Conservation (phyloP, 2,797 vertebrate species). For the Mallotus villosus region DNA sequence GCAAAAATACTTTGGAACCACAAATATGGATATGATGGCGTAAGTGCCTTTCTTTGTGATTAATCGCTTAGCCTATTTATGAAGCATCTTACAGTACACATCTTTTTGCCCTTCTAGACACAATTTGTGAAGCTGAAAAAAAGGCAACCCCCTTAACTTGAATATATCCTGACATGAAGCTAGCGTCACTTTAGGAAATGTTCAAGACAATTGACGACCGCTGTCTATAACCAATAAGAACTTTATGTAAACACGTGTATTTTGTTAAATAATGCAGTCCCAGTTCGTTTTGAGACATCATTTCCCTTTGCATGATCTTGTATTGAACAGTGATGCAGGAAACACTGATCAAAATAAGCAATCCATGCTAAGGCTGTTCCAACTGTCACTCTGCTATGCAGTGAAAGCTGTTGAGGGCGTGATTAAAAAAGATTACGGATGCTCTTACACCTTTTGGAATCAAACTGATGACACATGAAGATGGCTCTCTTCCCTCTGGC, state of each 20-base stretch:
- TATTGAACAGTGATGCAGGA: constrained; percentile 24
- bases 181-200: too few species aligned
- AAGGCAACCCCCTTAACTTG: too few species aligned
- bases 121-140: too few species aligned
- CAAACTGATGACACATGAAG: constrained; percentile 32
- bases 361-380: constrained; percentile 18
- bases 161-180: too few species aligned
- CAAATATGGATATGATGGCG: too few species aligned
- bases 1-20: too few species aligned
- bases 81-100: too few species aligned
- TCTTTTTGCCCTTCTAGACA: too few species aligned
- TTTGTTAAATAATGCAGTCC: not conserved
- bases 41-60: too few species aligned
- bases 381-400: not conserved
- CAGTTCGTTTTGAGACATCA: constrained; percentile 14
- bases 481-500: constrained; percentile 37
- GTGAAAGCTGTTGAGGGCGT: constrained; percentile 19
- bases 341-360: constrained; percentile 16
- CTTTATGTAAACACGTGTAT: not conserved
- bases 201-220: too few species aligned
- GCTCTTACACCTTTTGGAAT: constrained; percentile 52
- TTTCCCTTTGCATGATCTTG: constrained; percentile 14
- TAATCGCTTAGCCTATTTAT: too few species aligned
- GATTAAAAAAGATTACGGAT: constrained; percentile 49
- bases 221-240: too few species aligned